Conservation (phyloP, 2,797 vertebrate species). For the Pangasius larnaudii region DNA sequence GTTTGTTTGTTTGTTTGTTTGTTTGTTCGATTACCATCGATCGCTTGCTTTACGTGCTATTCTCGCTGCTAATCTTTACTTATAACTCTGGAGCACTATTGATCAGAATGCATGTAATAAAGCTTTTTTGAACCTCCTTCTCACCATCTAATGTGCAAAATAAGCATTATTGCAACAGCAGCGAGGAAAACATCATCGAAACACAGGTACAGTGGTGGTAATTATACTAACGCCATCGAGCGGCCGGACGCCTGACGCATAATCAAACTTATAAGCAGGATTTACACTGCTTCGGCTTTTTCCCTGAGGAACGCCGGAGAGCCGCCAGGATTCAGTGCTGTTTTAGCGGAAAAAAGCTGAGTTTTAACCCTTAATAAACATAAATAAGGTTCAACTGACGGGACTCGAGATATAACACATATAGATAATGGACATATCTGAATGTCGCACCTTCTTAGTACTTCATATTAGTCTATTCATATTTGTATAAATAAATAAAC, state of each 20-base stretch:
- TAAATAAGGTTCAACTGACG: background rate
- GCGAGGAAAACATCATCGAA: conserved; percentile 90
- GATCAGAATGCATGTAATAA: conserved; percentile 91
- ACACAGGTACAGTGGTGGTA: conserved; percentile 87
- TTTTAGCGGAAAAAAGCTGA: background rate
- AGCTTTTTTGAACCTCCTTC: conserved; percentile 65
- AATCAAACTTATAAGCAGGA: conserved; percentile 75
- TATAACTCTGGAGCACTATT: conserved; percentile 91
- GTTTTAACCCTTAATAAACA: background rate
- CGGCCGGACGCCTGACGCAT: conserved; percentile 72
- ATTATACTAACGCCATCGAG: conserved; percentile 90
- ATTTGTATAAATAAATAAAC: background rate
- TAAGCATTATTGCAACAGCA: conserved; percentile 90
- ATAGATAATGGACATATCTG: background rate
- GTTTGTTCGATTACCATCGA: conserved; percentile 91
- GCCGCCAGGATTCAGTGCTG: background rate
- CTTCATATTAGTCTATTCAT: background rate
- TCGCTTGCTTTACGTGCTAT: conserved; percentile 90
- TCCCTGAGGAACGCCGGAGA: conserved; percentile 49
- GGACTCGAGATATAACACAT: background rate
- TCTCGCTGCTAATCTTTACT: conserved; percentile 92
- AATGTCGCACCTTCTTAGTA: background rate
- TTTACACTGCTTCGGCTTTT: conserved; percentile 63
- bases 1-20: background rate
- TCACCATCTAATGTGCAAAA: conserved; percentile 79